Percentiles rank a stretch among this genome's conserved stretches.
Evolutionary conservation across 2,113 vertebrate genomes (phyloP).

Genomic region (Eonycteris spelaea): DNA sequence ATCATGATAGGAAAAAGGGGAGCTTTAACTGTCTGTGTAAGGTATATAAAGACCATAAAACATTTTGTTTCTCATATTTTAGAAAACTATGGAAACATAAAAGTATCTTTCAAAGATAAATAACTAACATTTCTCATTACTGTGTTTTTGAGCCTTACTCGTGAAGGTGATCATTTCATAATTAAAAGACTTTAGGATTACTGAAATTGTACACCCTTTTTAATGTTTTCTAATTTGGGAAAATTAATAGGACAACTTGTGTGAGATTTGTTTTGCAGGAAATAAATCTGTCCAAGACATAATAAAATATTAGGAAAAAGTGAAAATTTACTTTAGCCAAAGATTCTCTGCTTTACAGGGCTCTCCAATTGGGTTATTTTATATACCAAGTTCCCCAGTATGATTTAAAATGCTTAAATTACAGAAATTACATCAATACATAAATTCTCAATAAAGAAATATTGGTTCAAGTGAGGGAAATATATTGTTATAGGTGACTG

Average conservation of each 20-base stretch:
- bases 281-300: neutral
- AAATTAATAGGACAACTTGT: neutral
- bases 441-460: conserved; percentile 17
- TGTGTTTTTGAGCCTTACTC: neutral
- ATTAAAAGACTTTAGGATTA: neutral
- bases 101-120: neutral
- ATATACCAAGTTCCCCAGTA: neutral
- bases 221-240: neutral
- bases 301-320: conserved; percentile 39
- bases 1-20: neutral
- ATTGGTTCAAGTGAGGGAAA: neutral
- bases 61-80: neutral
- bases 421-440: neutral
- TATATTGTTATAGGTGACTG: neutral
- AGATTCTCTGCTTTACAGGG: neutral
- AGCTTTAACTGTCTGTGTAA: neutral
- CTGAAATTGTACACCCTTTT: neutral
- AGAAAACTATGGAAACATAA: neutral
- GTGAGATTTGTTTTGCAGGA: neutral
- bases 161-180: neutral
- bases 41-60: neutral
- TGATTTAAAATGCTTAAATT: neutral
- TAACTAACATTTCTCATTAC: neutral
- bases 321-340: conserved; percentile 40
- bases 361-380: neutral